Conservation (phyloP, 2,113 vertebrate species). For the Lasiurus borealis region DNA sequence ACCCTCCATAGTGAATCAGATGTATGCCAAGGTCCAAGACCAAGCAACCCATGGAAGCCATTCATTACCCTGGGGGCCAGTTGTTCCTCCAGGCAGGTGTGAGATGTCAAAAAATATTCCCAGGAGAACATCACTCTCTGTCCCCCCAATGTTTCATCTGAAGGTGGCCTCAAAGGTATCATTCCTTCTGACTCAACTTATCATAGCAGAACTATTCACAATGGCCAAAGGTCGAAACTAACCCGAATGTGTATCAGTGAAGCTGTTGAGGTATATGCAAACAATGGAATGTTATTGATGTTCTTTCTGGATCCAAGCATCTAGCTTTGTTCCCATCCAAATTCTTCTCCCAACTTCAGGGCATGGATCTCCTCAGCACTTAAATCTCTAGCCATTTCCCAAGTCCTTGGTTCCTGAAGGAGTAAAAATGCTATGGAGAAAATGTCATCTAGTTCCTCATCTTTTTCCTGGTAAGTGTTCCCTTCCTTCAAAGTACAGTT, state of each 20-base stretch:
- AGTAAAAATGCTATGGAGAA: neutral
- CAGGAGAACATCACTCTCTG: neutral
- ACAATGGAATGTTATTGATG: neutral
- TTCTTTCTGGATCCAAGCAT: neutral
- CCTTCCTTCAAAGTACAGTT: neutral
- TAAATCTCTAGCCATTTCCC: neutral
- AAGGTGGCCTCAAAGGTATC: no score
- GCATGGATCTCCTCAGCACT: neutral
- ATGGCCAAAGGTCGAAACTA: neutral
- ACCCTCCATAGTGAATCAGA: neutral
- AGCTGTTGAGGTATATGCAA: neutral
- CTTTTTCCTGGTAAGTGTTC: neutral
- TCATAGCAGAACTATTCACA: neutral
- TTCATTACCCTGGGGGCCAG: neutral
- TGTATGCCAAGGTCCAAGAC: neutral
- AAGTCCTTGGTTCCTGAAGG: neutral
- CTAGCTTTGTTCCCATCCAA: neutral
- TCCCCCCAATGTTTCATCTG: neutral
- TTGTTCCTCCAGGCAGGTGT: neutral
- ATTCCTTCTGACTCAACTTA: neutral
- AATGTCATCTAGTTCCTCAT: neutral
- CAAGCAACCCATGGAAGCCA: no score
- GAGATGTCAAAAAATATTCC: neutral
- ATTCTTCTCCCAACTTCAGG: neutral
- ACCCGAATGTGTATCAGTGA: neutral